A percentile compares a stretch with the other conserved stretches of the same genome.
Conservation (phyloP, 2,113 vertebrate species). For the Notothenia coriiceps region DNA sequence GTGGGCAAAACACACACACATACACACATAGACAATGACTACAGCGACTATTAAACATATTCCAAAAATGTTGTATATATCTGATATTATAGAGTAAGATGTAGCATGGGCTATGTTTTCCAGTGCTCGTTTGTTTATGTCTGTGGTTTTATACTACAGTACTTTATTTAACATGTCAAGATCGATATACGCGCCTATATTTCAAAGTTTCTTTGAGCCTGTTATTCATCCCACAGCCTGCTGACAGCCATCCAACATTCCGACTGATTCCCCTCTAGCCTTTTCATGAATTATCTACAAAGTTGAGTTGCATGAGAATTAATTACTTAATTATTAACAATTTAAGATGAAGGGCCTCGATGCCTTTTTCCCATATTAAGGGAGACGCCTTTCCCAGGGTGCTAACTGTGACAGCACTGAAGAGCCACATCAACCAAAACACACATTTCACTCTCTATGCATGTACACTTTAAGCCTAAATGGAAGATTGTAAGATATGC, state of each 20-base stretch:
- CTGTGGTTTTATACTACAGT: neutral
- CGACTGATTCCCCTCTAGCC: neutral
- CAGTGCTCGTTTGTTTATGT: neutral
- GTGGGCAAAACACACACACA: too few species aligned
- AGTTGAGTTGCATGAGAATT: constrained; percentile 28
- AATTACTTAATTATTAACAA: constrained; percentile 45
- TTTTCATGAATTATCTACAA: constrained; percentile 32
- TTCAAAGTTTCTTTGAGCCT: constrained; percentile 10
- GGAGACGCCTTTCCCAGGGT: neutral
- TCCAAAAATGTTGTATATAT: neutral
- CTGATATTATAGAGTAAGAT: neutral
- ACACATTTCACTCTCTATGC: constrained; percentile 21
- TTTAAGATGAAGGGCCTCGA: constrained; percentile 35
- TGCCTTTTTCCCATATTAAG: constrained; percentile 17
- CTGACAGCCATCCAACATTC: constrained; percentile 27
- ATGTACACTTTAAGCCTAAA: neutral
- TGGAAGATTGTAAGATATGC: neutral
- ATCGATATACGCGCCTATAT: neutral
- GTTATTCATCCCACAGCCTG: constrained; percentile 27
- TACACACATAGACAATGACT: too few species aligned
- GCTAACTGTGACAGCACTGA: neutral
- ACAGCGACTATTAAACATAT: neutral
- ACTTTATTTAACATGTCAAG: constrained; percentile 4
- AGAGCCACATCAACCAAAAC: constrained; percentile 16
- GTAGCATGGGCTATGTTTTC: neutral